These are phyloP conservation scores for Cyrtodaria siliqua DNA, from an alignment of 2,888 invertebrate genomes.

Conservation along the genomic window DNA sequence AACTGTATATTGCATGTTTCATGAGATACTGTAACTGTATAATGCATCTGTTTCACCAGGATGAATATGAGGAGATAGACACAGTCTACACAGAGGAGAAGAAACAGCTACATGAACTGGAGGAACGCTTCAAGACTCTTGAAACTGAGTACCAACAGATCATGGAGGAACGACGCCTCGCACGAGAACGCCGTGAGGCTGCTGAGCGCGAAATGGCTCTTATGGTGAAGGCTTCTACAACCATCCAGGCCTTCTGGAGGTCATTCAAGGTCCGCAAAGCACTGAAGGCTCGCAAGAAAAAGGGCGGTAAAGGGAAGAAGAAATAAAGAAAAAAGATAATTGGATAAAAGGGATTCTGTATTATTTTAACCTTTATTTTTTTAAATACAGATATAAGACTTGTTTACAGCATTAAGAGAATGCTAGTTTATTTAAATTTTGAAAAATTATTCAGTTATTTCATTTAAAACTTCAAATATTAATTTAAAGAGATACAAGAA, in stretches of 20 bases:
- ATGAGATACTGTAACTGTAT: too few species aligned
- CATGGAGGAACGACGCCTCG: constrained; percentile 84
- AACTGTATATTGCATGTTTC: too few species aligned
- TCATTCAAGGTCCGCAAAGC: constrained; percentile 86
- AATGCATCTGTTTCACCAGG: constrained; percentile 79
- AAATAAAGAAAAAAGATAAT: constrained; percentile 19
- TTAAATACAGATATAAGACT: not conserved
- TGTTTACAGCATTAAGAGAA: too few species aligned
- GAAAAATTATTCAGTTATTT: too few species aligned
- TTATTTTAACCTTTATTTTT: not conserved
- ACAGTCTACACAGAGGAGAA: constrained; percentile 85
- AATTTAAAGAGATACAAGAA: too few species aligned
- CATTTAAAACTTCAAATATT: too few species aligned
- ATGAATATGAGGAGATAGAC: constrained; percentile 85
- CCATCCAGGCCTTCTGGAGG: constrained; percentile 86
- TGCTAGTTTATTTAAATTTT: too few species aligned
- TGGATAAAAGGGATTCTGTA: not conserved
- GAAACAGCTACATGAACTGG: constrained; percentile 85
- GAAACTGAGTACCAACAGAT: constrained; percentile 84
- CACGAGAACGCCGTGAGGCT: constrained; percentile 83
- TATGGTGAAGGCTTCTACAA: constrained; percentile 84
- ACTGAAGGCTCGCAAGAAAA: constrained; percentile 84
- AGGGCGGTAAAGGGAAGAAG: constrained; percentile 78
- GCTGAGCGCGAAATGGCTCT: constrained; percentile 84
- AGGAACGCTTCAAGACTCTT: constrained; percentile 85